Conservation (phyloP, 2,797 vertebrate genomes). For the Sitta carolinensis region DNA sequence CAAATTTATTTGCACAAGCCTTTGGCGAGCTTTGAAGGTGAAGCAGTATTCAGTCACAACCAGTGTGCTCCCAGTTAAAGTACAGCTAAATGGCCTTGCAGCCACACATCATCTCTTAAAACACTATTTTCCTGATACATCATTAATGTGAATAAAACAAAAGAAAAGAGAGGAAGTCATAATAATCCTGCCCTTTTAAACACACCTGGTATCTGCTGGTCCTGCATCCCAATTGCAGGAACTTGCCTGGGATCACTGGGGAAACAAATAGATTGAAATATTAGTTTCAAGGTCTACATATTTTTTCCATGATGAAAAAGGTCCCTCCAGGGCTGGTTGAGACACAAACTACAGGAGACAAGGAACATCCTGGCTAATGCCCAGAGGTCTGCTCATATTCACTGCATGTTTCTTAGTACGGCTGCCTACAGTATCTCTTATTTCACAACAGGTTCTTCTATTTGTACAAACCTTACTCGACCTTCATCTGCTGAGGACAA, state of each 20-base stretch:
- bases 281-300: not conserved
- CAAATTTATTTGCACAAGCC: not conserved
- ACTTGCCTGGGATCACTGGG: not conserved
- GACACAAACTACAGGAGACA: not conserved
- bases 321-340: not conserved
- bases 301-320: not conserved
- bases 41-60: not conserved
- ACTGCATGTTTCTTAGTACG: not conserved
- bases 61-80: not conserved
- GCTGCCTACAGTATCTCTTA: not conserved
- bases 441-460: not conserved
- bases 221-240: not conserved
- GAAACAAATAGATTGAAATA: not conserved
- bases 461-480: not conserved
- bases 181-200: not conserved
- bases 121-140: not conserved
- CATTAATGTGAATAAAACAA: not conserved
- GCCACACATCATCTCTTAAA: not conserved
- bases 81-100: not conserved
- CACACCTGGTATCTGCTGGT: not conserved
- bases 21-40: not conserved
- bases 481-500: not conserved
- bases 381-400: not conserved
- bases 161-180: rapidly evolving
- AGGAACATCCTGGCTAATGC: not conserved